phyloP scores from a whole-genome alignment of 2,113 vertebrate genomes.

The Felis chaus region DNA sequence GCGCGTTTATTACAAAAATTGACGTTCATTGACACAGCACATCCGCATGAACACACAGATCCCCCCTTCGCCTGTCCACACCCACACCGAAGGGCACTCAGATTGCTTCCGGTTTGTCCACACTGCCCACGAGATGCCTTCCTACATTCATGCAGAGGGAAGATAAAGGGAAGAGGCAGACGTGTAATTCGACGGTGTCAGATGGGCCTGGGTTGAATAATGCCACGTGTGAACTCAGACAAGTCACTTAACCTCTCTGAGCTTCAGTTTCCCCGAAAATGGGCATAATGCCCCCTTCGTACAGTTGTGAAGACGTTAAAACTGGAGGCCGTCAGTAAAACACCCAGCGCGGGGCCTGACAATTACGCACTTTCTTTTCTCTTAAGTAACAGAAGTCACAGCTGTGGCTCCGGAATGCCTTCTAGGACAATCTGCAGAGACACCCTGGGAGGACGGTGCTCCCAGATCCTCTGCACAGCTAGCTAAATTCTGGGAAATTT shows the following conservation, averaged over 20 bases:
- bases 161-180: neutral
- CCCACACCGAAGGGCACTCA: neutral
- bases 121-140: neutral
- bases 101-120: neutral
- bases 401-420: neutral
- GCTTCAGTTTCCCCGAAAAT: neutral
- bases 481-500: neutral
- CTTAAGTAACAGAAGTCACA: neutral
- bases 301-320: neutral
- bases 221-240: neutral
- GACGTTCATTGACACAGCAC: neutral
- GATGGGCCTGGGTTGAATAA: neutral
- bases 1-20: neutral
- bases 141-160: neutral
- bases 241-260: conserved; percentile 30
- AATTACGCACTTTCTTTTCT: neutral
- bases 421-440: neutral
- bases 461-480: neutral
- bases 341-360: neutral
- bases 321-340: neutral
- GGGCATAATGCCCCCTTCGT: neutral
- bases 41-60: neutral
- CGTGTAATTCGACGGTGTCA: neutral
- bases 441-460: neutral
- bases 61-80: neutral